A percentile compares a stretch with the other conserved stretches of the same genome.
Conservation (phyloP, 2,113 vertebrate species). For the Pleuronectes platessa region DNA sequence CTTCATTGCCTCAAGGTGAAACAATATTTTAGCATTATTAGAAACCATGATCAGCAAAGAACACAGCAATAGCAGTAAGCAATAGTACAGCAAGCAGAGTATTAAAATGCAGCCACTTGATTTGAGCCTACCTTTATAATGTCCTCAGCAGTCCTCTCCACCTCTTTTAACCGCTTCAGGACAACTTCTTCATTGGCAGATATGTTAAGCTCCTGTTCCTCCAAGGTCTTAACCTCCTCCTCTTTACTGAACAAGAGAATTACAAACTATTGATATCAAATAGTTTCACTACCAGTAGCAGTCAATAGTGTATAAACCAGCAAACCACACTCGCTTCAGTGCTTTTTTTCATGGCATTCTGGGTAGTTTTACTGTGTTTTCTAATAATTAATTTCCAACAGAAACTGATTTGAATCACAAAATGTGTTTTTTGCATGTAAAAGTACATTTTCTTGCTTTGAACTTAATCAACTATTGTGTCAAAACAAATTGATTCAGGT, state of each 20-base stretch:
- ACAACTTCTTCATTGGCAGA: slow-evolving; percentile 89
- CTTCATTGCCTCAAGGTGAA: neutral
- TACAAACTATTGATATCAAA: neutral
- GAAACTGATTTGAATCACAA: neutral
- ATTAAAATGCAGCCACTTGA: neutral
- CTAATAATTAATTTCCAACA: neutral
- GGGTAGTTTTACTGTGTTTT: neutral
- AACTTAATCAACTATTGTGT: too few species aligned
- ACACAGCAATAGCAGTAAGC: neutral
- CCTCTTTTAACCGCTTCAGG: slow-evolving; percentile 90
- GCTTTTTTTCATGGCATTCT: neutral
- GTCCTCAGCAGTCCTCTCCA: slow-evolving; percentile 92
- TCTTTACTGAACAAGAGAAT: slow-evolving; percentile 83
- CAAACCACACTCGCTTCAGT: neutral
- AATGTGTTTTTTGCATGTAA: too few species aligned
- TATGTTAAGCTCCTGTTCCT: slow-evolving; percentile 89
- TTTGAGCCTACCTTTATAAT: slow-evolving; percentile 89
- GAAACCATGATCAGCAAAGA: neutral
- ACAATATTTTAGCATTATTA: neutral
- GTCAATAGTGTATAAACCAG: neutral
- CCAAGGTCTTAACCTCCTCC: slow-evolving; percentile 89
- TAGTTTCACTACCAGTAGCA: neutral
- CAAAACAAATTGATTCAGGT: too few species aligned
- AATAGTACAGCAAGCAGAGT: neutral
- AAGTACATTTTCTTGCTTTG: too few species aligned